Base-by-base conservation (phyloP, 2,113 vertebrate species). In the Taurulus bubalis region DNA sequence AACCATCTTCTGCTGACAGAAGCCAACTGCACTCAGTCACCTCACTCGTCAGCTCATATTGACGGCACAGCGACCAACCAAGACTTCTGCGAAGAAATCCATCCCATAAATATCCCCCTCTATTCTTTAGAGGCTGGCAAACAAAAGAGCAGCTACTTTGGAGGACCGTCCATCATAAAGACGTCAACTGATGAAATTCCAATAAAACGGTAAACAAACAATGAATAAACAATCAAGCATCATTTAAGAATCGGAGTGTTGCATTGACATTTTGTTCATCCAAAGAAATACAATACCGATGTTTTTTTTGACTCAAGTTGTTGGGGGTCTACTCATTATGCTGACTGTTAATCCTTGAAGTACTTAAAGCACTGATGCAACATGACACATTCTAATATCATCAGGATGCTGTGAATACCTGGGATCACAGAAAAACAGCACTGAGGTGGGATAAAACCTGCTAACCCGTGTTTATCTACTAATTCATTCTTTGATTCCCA, bases 381-480 rank as follows among this genome's bases (percentile, higher is more conserved):
- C 53, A 30, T 75, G 64, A 82, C 22, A 79, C 38, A 77, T 53
- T 42, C 36, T 55, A 66, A 66, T 32, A 79, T 81, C 22, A 60
- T 66, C 40, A 66, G 47, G 9, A 26, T 51, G 75, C 68, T 74
- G 64, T n/a, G 70, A 81, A 80, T 71, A 30, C 59, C 64, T 77
- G 70, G 10, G 22, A 49, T 40, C 62, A 24, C 60, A 65, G 32
- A 83, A 2, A 68, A 12, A 75, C 36, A 65, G 60, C 75, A 30
- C 55, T n/a, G 30, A 72, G 36, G 40, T 26, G 10, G 56, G 49
- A 82, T 76, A 28, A 80, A 85, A 71, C 68, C 76, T 53, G 30
- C 75, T 77, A 83, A 73, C 58, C 63, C 49, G 32, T 74, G 55
- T 72, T 77, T 80, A 80, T 88, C 82, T 78, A 53, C 68, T 24